Evolutionary conservation across 2,797 vertebrate species (phyloP).

Genomic region (Sebastes jordani): DNA sequence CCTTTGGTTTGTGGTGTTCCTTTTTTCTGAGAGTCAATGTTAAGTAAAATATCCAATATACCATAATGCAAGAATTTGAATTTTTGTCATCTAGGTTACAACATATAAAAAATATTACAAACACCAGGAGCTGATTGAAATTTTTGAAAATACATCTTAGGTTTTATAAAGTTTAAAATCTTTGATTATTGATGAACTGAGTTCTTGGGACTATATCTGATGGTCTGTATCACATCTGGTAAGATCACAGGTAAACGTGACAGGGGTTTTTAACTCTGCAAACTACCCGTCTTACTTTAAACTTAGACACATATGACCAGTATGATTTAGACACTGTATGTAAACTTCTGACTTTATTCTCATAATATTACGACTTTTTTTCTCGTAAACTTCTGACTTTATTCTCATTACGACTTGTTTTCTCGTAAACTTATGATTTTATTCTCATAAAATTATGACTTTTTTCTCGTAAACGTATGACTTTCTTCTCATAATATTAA

Average conservation of each 20-base stretch:
- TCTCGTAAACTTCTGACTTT: too few relatives aligned
- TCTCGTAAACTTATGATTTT: too few relatives aligned
- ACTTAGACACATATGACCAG: not conserved
- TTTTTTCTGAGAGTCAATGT: not conserved
- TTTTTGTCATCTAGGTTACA: not conserved
- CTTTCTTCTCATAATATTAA: too few relatives aligned
- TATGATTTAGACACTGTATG: not conserved
- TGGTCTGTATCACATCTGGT: not conserved
- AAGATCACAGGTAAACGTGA: not conserved
- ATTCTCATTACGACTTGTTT: too few relatives aligned
- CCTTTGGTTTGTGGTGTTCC: not conserved
- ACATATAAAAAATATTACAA: not conserved
- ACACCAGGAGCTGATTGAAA: too few relatives aligned
- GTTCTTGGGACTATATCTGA: not conserved
- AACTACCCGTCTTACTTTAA: not conserved
- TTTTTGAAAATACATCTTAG: too few relatives aligned
- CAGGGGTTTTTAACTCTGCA: not conserved
- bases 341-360: too few relatives aligned
- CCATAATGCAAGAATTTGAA: not conserved
- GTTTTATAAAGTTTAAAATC: not conserved
- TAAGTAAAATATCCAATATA: not conserved
- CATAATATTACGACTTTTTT: too few relatives aligned
- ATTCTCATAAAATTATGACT: too few relatives aligned
- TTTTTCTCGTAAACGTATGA: too few relatives aligned
- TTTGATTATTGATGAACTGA: not conserved